Conservation (phyloP, 2,113 vertebrate genomes). For the Corapipo altera region DNA sequence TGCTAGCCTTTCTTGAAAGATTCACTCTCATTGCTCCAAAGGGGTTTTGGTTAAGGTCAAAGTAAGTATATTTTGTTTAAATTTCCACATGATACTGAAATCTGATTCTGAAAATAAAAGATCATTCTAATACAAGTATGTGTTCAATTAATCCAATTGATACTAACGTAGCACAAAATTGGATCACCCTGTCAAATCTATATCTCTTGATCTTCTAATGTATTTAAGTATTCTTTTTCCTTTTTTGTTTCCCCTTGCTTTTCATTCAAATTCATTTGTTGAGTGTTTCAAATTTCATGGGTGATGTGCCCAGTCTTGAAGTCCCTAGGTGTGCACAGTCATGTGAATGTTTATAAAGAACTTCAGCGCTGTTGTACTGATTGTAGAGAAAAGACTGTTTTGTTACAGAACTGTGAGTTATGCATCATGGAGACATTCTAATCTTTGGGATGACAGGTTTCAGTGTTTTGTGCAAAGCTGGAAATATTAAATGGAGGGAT, state of each 20-base stretch:
- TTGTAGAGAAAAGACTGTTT: not conserved
- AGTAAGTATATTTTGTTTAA: constrained; percentile 20
- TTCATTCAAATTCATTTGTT: constrained; percentile 16
- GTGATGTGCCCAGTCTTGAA: not conserved
- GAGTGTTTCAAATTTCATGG: constrained; percentile 8
- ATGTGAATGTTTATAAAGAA: not conserved
- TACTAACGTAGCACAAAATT: constrained; percentile 66
- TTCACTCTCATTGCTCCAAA: not conserved
- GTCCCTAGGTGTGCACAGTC: not conserved
- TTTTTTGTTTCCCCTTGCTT: not conserved
- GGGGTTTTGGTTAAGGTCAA: constrained; percentile 11
- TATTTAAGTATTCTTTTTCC: not conserved
- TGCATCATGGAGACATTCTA: not conserved
- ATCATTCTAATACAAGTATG: constrained; percentile 11
- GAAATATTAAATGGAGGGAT: not conserved
- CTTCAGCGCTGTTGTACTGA: not conserved
- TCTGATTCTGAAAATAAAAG: not conserved
- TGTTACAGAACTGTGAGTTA: not conserved
- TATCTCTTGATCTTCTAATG: constrained; percentile 11
- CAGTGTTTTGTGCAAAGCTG: not conserved
- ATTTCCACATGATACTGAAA: constrained; percentile 22
- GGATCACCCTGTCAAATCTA: constrained; percentile 46
- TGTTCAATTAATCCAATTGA: constrained; percentile 48
- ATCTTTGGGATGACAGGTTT: not conserved
- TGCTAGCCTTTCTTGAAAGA: not conserved